Conservation (phyloP, 1,140 invertebrate genomes). For the Nautilus pompilius region DNA sequence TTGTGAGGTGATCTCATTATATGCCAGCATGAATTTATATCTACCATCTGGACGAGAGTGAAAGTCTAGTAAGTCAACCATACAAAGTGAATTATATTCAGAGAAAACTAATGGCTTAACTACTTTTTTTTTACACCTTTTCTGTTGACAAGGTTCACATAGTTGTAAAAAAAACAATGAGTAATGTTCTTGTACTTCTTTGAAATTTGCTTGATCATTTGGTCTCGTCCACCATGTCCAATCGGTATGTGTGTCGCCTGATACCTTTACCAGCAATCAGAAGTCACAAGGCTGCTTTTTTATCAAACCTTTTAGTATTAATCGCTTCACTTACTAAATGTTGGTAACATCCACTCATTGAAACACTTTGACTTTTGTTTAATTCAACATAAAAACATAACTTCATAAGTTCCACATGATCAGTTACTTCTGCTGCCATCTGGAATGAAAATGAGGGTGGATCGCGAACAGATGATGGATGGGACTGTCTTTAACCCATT, state of each 20-base stretch:
- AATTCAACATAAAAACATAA: too few relatives aligned
- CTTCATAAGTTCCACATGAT: too few relatives aligned
- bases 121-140: not conserved
- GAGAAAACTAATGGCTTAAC: not conserved
- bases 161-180: not conserved
- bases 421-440: too few relatives aligned
- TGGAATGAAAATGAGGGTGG: too few relatives aligned
- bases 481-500: too few relatives aligned
- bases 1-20: not conserved
- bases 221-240: not conserved
- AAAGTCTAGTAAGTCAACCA: not conserved
- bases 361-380: too few relatives aligned
- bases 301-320: too few relatives aligned
- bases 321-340: too few relatives aligned
- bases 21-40: not conserved
- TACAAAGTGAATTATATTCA: not conserved
- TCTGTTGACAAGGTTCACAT: not conserved
- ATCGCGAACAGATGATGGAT: too few relatives aligned
- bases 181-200: not conserved
- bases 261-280: too few relatives aligned
- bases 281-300: too few relatives aligned
- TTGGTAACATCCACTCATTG: too few relatives aligned
- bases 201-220: not conserved
- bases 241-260: not conserved
- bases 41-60: not conserved